These are phyloP conservation scores for Aurelia sp. DNA, from an alignment of 30 jellyfish, hydroid and myxozoan species.

Conservation along the genomic window DNA sequence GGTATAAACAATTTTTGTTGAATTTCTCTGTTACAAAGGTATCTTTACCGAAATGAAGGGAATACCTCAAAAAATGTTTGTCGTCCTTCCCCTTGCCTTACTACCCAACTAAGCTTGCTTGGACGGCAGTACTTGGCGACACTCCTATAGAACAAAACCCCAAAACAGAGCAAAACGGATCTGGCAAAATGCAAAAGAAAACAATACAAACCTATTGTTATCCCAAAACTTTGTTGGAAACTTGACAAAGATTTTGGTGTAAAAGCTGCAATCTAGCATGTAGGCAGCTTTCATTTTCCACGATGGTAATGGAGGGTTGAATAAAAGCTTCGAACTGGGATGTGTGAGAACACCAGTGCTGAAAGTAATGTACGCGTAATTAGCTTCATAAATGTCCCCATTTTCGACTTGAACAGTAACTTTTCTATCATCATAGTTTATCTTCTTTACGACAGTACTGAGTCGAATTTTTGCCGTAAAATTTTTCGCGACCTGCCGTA, in stretches of 20 bases:
- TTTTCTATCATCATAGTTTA: slow-evolving; percentile 3
- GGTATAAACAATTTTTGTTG: no score
- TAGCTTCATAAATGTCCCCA: slow-evolving; percentile 73
- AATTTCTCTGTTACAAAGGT: no score
- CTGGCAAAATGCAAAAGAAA: slow-evolving; percentile 3
- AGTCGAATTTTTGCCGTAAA: slow-evolving; percentile 24
- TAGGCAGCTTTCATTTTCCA: slow-evolving; percentile 80
- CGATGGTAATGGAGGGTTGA: slow-evolving; percentile 75
- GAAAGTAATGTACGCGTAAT: slow-evolving; percentile 60
- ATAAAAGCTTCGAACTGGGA: background rate
- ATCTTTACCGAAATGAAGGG: no score
- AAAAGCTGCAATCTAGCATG: slow-evolving; percentile 44
- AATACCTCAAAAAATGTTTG: no score
- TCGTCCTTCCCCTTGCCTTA: no score
- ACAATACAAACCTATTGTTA: slow-evolving; percentile 55
- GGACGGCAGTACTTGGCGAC: no score
- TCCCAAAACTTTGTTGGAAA: slow-evolving; percentile 88
- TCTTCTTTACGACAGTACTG: slow-evolving; percentile 40
- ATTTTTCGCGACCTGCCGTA: slow-evolving; percentile 50
- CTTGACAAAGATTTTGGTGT: slow-evolving; percentile 73
- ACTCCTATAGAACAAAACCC: no score
- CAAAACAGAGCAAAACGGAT: no score
- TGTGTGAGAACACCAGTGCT: slow-evolving; percentile 73
- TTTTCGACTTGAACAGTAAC: slow-evolving; percentile 34
- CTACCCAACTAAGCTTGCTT: no score